These are phyloP conservation scores for Hippocampus comes DNA, from an alignment of 2,113 vertebrate species.

Conservation along the genomic window DNA sequence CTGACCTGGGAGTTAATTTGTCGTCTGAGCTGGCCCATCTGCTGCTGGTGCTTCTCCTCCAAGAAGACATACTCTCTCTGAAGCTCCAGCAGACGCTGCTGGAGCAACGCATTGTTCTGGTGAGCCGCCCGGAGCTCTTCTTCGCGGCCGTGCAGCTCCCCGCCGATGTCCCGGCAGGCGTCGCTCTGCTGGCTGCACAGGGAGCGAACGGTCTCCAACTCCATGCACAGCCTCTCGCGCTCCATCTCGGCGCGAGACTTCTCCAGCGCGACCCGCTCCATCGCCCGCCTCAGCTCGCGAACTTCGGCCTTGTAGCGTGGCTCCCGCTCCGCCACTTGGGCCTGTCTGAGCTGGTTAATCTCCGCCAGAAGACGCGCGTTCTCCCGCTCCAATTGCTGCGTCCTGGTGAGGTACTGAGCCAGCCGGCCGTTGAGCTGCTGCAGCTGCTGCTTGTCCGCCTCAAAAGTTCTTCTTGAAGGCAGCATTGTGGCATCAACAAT, in stretches of 20 bases:
- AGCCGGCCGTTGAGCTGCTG: slow-evolving; percentile 83
- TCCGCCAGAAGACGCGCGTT: slow-evolving; percentile 76
- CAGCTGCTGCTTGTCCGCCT: slow-evolving; percentile 79
- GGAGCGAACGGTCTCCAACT: slow-evolving; percentile 68
- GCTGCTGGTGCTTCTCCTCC: slow-evolving; percentile 72
- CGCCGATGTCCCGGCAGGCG: slow-evolving; percentile 66
- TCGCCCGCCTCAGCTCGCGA: slow-evolving; percentile 69
- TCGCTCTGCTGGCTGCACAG: slow-evolving; percentile 67
- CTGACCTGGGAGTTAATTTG: slow-evolving; percentile 53
- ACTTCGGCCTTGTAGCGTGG: slow-evolving; percentile 66
- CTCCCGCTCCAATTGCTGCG: slow-evolving; percentile 83
- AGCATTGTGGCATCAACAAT: slow-evolving; percentile 66
- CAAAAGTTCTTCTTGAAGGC: slow-evolving; percentile 73
- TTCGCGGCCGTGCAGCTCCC: slow-evolving; percentile 69
- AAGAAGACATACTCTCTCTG: slow-evolving; percentile 71
- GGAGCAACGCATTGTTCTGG: slow-evolving; percentile 71
- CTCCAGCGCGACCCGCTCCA: slow-evolving; percentile 75
- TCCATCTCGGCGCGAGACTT: slow-evolving; percentile 78
- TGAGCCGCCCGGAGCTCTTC: slow-evolving; percentile 68
- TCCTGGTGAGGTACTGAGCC: slow-evolving; percentile 79
- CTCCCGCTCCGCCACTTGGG: slow-evolving; percentile 54
- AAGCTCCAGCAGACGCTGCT: slow-evolving; percentile 76
- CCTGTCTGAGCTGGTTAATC: slow-evolving; percentile 68
- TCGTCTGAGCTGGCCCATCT: slow-evolving; percentile 65
- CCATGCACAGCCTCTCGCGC: slow-evolving; percentile 71